Evolutionary conservation across 2,113 vertebrate species (phyloP), one percentile per base, ranked within the genome.

Genomic region (Syrrhaptes paradoxus): DNA sequence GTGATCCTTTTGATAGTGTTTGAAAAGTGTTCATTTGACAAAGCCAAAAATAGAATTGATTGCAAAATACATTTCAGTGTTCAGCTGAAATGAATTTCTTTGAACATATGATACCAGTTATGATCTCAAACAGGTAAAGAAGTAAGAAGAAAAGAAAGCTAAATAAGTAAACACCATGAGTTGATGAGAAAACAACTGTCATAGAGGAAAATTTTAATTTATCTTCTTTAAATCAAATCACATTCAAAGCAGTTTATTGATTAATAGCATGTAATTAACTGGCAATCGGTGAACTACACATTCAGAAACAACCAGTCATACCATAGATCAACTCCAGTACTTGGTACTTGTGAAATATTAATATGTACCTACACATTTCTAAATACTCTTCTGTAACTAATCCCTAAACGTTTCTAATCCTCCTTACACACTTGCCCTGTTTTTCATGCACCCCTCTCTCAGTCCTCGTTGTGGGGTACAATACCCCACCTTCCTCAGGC

Each of bases 341-440:
- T 1, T 66, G 43, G 4, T 8, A 32, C 13, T 36, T 74, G 29
- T 52, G 46, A 62, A 49, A 36, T 49, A 13, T 4, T 51, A 51
- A 26, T 16, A 8, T 7, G 21, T 28, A 41, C 20, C 31, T 49
- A 16, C 25, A 46, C 0, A 22, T 49, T 79, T 75, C 25, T 59
- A 24, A 75, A 13, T 5, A 2, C 4, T 54, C 6, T 25, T 61
- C 18, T 58, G 1, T 48, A 43, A 26, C 5, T 25, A 18, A 45
- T 32, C 10, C 28, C 45, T 34, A 31, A 2, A 13, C 4, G 12
- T 34, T 65, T n/a, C 45, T 67, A 9, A n/a, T 36, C 32, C 34
- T 11, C 28, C 4, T 12, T 5, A 1, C 4, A 14, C 1, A 0
- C 11, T 2, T 26, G 13, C 7, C 36, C 32, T 83, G 29, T 41